Evolutionary conservation across 1,140 invertebrate genomes (phyloP).

Genomic region (Papilio glaucus): DNA sequence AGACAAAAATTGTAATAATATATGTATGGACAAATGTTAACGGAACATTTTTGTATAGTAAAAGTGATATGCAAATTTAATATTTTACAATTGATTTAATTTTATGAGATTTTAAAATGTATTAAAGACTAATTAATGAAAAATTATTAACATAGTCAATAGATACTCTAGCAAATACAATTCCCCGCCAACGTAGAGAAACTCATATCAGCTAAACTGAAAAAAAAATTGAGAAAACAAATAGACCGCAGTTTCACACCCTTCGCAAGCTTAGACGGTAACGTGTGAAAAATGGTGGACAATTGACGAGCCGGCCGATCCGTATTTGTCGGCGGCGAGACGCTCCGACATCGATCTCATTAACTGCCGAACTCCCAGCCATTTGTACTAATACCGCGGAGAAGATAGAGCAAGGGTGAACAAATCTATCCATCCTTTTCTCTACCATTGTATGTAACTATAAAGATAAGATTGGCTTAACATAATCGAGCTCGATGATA

Average conservation of each 20-base stretch:
- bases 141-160: too few relatives aligned
- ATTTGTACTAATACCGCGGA: conserved; percentile 56
- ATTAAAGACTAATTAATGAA: too few relatives aligned
- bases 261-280: conserved; percentile 44
- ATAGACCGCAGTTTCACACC: conserved; percentile 36
- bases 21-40: too few relatives aligned
- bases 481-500: too few relatives aligned
- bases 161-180: too few relatives aligned
- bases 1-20: too few relatives aligned
- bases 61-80: too few relatives aligned
- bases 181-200: too few relatives aligned
- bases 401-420: conserved; percentile 20
- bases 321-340: conserved; percentile 54
- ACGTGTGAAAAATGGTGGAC: conserved; percentile 49
- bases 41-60: too few relatives aligned
- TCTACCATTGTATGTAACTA: background rate
- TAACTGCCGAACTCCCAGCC: conserved; percentile 44
- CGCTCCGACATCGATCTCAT: conserved; percentile 57
- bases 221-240: conserved; percentile 18
- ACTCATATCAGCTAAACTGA: background rate
- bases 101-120: too few relatives aligned
- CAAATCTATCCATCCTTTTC: conserved; percentile 25
- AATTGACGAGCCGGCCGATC: conserved; percentile 43
- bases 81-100: too few relatives aligned
- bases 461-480: background rate